These are phyloP conservation scores for Hirtodrosophila duncani DNA, from an alignment of 2,888 invertebrate genomes.

Conservation along the genomic window DNA sequence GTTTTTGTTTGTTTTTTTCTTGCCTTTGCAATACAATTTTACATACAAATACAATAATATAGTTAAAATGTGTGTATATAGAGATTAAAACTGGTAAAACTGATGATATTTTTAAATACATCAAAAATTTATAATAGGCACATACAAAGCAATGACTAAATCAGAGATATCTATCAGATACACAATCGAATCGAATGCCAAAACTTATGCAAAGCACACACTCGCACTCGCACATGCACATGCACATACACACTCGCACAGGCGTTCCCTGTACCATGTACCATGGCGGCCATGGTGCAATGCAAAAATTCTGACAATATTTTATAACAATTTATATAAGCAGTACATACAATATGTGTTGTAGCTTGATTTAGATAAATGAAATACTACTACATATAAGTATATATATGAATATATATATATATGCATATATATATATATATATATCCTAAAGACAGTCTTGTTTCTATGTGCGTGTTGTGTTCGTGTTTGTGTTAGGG, in stretches of 20 bases:
- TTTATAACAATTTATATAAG: slow-evolving; percentile 61
- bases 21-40: slow-evolving; percentile 21
- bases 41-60: slow-evolving; percentile 30
- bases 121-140: slow-evolving; percentile 68
- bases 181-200: slow-evolving; percentile 5
- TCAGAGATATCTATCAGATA: slow-evolving; percentile 46
- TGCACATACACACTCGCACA: slow-evolving; percentile 3
- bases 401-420: too few relatives aligned
- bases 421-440: neutral
- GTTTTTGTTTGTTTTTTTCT: slow-evolving; percentile 8
- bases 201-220: neutral
- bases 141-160: slow-evolving; percentile 71
- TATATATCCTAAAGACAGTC: slow-evolving; percentile 69
- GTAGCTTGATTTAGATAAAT: slow-evolving; percentile 52
- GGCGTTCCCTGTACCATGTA: too few relatives aligned
- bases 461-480: slow-evolving; percentile 67
- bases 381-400: slow-evolving; percentile 64
- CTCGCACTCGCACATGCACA: slow-evolving; percentile 21
- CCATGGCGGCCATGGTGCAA: too few relatives aligned
- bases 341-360: slow-evolving; percentile 44
- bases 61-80: slow-evolving; percentile 37
- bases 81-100: slow-evolving; percentile 46
- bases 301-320: slow-evolving; percentile 36
- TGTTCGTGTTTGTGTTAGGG: slow-evolving; percentile 17
- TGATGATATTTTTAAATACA: slow-evolving; percentile 56